Conservation (phyloP, 2,888 invertebrate genomes). For the Ernsta delagoae region DNA sequence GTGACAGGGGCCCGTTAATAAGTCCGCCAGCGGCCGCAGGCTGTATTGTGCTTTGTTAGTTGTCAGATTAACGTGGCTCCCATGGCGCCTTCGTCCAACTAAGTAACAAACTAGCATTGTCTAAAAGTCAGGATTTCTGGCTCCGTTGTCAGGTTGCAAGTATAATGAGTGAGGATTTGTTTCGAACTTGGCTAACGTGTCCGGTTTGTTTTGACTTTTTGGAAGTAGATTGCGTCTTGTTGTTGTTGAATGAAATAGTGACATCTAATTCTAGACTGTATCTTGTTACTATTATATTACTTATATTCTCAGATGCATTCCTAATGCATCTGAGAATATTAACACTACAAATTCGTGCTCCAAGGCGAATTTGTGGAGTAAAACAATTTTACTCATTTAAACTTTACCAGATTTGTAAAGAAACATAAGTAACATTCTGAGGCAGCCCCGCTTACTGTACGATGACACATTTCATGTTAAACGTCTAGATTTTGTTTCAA, state of each 20-base stretch:
- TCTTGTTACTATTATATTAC: too few relatives aligned
- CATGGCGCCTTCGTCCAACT: conserved; percentile 52
- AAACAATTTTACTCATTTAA: too few relatives aligned
- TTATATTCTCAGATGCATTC: too few relatives aligned
- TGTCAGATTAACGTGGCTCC: conserved; percentile 65
- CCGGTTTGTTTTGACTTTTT: background rate
- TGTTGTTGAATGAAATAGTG: background rate
- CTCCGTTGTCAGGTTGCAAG: conserved; percentile 45
- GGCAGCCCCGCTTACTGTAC: too few relatives aligned
- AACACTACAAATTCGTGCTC: too few relatives aligned
- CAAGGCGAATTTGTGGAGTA: too few relatives aligned
- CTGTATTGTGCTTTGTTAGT: conserved; percentile 59
- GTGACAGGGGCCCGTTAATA: conserved; percentile 52
- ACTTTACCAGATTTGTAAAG: too few relatives aligned
- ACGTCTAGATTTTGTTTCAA: too few relatives aligned
- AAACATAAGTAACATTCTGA: too few relatives aligned
- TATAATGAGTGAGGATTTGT: conserved; percentile 46
- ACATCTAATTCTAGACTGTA: background rate
- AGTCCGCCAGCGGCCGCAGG: conserved; percentile 53
- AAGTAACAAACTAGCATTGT: conserved; percentile 58
- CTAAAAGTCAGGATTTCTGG: conserved; percentile 53
- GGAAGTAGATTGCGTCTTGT: background rate
- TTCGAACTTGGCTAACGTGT: conserved; percentile 16
- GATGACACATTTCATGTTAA: too few relatives aligned
- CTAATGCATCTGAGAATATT: too few relatives aligned